A percentile compares a stretch with the other conserved stretches of the same genome.
These are phyloP conservation scores for Cryptophagus acutangulus DNA, from an alignment of 2,888 invertebrate genomes.

Conservation along the genomic window DNA sequence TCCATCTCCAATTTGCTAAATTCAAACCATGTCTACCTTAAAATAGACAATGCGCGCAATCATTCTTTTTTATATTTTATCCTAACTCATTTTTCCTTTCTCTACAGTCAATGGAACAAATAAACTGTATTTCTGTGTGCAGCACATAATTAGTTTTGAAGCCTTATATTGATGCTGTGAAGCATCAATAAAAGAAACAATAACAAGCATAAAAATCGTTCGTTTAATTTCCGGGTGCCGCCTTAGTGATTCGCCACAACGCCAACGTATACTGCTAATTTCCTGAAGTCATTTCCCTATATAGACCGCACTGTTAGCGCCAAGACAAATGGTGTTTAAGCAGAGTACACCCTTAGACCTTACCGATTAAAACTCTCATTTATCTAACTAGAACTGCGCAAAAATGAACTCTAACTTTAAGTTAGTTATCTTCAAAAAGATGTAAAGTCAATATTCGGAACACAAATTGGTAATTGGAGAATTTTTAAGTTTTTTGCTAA, in stretches of 20 bases:
- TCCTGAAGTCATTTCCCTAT: constrained; percentile 37
- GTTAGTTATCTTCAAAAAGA: too few species aligned
- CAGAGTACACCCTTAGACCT: neutral
- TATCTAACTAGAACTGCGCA: too few species aligned
- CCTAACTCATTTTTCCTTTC: too few species aligned
- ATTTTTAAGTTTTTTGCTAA: too few species aligned
- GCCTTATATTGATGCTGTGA: neutral
- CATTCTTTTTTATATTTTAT: constrained; percentile 11
- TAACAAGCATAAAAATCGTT: constrained; percentile 32
- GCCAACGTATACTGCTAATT: constrained; percentile 33
- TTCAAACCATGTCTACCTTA: constrained; percentile 15
- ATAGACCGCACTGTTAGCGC: too few species aligned
- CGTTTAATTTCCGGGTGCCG: constrained; percentile 36
- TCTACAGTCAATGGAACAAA: neutral
- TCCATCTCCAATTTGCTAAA: constrained; percentile 26
- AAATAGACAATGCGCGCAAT: constrained; percentile 14
- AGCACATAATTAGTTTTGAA: too few species aligned
- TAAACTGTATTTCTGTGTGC: constrained; percentile 1
- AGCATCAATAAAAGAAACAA: constrained; percentile 21
- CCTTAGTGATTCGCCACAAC: constrained; percentile 32
- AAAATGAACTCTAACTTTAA: too few species aligned
- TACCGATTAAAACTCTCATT: too few species aligned
- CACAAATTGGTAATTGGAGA: too few species aligned
- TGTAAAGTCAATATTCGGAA: too few species aligned
- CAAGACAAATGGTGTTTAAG: constrained; percentile 2